Base-by-base conservation (phyloP, 2,888 invertebrate species). In the Panopea generosa region DNA sequence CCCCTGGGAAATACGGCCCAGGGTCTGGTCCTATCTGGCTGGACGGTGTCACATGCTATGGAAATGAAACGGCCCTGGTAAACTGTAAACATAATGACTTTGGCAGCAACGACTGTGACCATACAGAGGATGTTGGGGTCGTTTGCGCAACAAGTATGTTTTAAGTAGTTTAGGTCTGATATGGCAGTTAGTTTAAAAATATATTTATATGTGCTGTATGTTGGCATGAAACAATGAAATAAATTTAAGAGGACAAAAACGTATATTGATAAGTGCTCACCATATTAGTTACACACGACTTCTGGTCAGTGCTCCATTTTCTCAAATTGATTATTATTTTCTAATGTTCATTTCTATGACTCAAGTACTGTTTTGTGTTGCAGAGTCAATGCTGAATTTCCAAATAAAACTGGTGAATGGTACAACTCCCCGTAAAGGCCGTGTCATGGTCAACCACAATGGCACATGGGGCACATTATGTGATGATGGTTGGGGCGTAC, bases 401-500 rank as follows among this genome's bases (percentile, higher is more conserved):
- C 66, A 80, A 33, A 62, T 86, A 0, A 67, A 84, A 33, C 56
- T 87, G 6, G 53, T 33, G 0, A 70, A 78, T 33, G 84, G 84
- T 0, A 66, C 79, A 14, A 69, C 66, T 11, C 56, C 66, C 2
- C 68, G 79, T 38, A 72, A 72, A 45, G 87, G 87, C 7, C 80
- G 84, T 24, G 79, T 87, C 3, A 82, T 86, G 69, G 82, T 87
- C 2, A 62, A 60, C 22, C 76, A 83, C 55, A 72, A 73, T 38
- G 61, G 56, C 11, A 50, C 70, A 7, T 87, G 87, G 87, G 87
- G 87, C 1, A 95, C 86, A 3, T 70, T 87, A 0, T 87, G 87
- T 76, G 87, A 87, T 52, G 87, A 87, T 66, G 80, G 82, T 0
- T 96, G 96, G 87, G 95, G 95, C 16, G 91, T 95, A 67, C 93